A percentile compares a stretch with the other conserved stretches of the same genome.
These are phyloP conservation scores for Nematopogon swammerdamellus DNA, from an alignment of 2,888 invertebrate genomes.

Conservation along the genomic window DNA sequence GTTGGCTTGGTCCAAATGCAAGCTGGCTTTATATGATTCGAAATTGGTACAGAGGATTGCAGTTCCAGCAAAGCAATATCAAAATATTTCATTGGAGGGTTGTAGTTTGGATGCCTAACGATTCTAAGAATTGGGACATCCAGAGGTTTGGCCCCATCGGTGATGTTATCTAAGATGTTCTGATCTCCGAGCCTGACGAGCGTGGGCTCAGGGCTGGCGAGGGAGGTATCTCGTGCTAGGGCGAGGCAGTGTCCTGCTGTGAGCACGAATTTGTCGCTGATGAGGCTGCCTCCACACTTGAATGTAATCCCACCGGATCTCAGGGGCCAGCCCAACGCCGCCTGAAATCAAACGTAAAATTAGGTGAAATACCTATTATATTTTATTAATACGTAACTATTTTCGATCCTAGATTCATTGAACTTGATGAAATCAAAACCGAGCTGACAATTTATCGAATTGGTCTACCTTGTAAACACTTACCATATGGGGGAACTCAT, in stretches of 20 bases:
- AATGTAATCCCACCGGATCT: not conserved
- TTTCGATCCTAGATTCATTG: too few relatives aligned
- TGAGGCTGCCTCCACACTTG: conserved; percentile 3
- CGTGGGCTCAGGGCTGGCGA: conserved; percentile 23
- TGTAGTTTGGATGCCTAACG: conserved; percentile 40
- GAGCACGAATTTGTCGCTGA: conserved; percentile 2
- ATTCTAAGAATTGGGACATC: conserved; percentile 23
- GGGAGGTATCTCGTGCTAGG: not conserved
- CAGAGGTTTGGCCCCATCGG: conserved; percentile 25
- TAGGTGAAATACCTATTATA: too few relatives aligned
- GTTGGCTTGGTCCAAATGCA: conserved; percentile 36
- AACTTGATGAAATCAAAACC: too few relatives aligned
- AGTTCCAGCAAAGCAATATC: conserved; percentile 56
- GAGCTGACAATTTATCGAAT: too few relatives aligned
- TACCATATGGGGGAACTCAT: too few relatives aligned
- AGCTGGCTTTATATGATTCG: conserved; percentile 35
- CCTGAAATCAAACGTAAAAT: not conserved
- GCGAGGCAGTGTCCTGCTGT: conserved; percentile 2
- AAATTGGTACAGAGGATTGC: conserved; percentile 10
- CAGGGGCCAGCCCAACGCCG: not conserved
- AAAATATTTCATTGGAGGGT: conserved; percentile 36
- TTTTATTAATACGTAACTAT: too few relatives aligned
- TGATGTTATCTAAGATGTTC: conserved; percentile 20
- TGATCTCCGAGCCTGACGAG: conserved; percentile 35
- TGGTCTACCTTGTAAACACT: too few relatives aligned